These are phyloP conservation scores for Mercenaria mercenaria DNA, from an alignment of 1,140 invertebrate species.

Conservation along the genomic window DNA sequence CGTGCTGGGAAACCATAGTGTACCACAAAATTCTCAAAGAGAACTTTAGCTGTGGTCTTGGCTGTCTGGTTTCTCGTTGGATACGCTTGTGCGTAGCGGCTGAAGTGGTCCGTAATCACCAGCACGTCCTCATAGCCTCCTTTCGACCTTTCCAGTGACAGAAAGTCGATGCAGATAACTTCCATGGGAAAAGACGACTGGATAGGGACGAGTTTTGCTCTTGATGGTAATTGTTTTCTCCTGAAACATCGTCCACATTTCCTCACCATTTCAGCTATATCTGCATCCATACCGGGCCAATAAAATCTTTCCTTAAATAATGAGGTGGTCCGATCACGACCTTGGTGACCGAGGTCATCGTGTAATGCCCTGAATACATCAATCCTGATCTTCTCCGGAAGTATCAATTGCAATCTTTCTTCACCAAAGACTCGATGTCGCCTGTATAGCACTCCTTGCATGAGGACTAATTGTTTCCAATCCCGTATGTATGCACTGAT, in stretches of 20 bases:
- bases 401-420: background rate
- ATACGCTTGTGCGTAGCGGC: too few species aligned
- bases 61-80: background rate
- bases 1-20: too few species aligned
- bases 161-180: constrained; percentile 21
- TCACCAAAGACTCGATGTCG: background rate
- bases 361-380: constrained; percentile 18
- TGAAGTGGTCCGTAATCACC: too few species aligned
- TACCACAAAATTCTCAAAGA: too few species aligned
- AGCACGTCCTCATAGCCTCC: background rate
- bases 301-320: constrained; percentile 33
- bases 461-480: background rate
- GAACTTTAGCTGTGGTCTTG: background rate
- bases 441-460: background rate
- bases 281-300: constrained; percentile 47
- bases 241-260: background rate
- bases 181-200: constrained; percentile 4
- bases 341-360: constrained; percentile 50
- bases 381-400: background rate
- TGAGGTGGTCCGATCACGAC: constrained; percentile 7
- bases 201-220: background rate
- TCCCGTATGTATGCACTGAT: background rate
- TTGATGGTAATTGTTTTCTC: background rate
- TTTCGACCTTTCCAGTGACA: background rate
- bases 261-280: background rate